These are phyloP conservation scores for Adineta ricciae DNA, from an alignment of 2,888 invertebrate species.

Conservation along the genomic window DNA sequence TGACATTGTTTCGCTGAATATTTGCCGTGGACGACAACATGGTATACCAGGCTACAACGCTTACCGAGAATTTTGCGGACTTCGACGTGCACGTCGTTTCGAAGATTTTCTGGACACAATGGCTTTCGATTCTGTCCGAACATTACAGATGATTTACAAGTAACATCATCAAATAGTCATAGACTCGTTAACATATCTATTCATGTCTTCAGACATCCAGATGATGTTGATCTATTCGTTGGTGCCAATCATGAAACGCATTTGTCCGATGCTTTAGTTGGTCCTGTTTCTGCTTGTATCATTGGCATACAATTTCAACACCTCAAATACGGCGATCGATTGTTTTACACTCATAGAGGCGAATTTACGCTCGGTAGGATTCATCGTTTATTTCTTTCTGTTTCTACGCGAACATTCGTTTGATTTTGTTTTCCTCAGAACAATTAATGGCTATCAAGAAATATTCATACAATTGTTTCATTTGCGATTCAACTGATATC, in stretches of 20 bases:
- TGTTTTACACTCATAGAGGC: conserved; percentile 70
- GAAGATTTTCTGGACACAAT: conserved; percentile 26
- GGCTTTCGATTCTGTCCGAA: not conserved
- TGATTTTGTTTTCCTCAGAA: not conserved
- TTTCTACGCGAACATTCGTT: too few relatives aligned
- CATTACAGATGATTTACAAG: conserved; percentile 20
- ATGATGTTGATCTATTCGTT: conserved; percentile 77
- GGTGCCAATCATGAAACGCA: conserved; percentile 74
- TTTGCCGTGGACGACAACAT: conserved; percentile 77
- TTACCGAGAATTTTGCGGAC: conserved; percentile 55
- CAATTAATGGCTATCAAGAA: not conserved
- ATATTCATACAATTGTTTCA: not conserved
- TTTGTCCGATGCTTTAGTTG: conserved; percentile 64
- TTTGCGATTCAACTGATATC: not conserved
- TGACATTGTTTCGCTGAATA: conserved; percentile 74
- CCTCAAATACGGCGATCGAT: conserved; percentile 69
- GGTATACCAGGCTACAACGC: conserved; percentile 57
- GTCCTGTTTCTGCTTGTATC: conserved; percentile 73
- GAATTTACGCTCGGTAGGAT: conserved; percentile 40
- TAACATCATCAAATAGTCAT: not conserved
- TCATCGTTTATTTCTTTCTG: too few relatives aligned
- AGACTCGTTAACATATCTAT: too few relatives aligned
- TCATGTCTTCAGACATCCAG: conserved; percentile 56
- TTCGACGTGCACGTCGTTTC: conserved; percentile 35
- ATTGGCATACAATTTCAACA: conserved; percentile 73